A percentile compares a stretch with the other conserved stretches of the same genome.
phyloP scores from a whole-genome alignment of 1,140 invertebrate genomes.

The Mycetomoellerius zeteki region DNA sequence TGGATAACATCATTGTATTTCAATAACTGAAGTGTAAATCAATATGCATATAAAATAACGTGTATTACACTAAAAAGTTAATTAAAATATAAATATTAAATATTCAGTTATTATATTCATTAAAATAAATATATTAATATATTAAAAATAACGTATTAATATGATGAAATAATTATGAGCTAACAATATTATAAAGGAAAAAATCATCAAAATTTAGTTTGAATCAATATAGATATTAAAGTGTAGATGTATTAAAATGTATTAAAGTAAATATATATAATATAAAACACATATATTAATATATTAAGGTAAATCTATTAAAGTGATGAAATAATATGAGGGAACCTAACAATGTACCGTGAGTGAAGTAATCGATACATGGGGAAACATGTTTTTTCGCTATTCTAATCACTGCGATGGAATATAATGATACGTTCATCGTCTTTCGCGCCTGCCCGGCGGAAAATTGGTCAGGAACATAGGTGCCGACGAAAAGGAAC shows the following conservation, averaged over 20 bases:
- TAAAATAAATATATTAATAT: not conserved
- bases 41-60: not conserved
- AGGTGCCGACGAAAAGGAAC: conserved; percentile 33
- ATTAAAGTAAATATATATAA: not conserved
- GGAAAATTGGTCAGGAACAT: conserved; percentile 60
- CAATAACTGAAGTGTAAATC: not conserved
- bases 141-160: not conserved
- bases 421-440: conserved; percentile 45
- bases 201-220: not conserved
- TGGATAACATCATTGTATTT: not conserved
- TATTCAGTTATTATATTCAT: not conserved
- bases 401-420: conserved; percentile 41
- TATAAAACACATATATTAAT: not conserved
- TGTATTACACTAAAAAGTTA: not conserved
- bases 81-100: not conserved
- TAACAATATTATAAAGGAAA: not conserved
- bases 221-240: not conserved
- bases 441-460: conserved; percentile 53
- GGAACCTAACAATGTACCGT: not conserved
- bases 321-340: not conserved
- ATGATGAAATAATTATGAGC: not conserved
- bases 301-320: not conserved
- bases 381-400: not conserved
- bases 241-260: not conserved
- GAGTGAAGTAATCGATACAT: not conserved